Evolutionary conservation across 2,888 invertebrate species (phyloP).

Genomic region (Nymphalis urticae): DNA sequence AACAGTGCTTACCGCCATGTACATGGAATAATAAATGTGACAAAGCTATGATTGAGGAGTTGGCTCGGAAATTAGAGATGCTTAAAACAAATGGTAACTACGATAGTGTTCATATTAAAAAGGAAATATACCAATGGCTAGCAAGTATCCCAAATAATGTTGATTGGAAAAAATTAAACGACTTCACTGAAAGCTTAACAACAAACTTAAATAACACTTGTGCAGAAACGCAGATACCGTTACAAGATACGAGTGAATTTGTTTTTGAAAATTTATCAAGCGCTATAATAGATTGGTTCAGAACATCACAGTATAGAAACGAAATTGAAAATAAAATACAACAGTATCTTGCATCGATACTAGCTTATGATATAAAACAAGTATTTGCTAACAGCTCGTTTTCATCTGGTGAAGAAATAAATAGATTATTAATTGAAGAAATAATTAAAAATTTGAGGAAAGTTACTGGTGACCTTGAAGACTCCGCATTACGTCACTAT

Average conservation of each 20-base stretch:
- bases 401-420: conserved; percentile 1
- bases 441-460: conserved; percentile 13
- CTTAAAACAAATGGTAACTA: neutral
- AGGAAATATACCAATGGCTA: conserved; percentile 29
- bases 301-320: neutral
- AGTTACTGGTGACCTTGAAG: neutral
- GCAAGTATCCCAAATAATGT: conserved; percentile 17
- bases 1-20: conserved; percentile 12
- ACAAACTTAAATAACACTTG: conserved; percentile 17
- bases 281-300: conserved; percentile 16
- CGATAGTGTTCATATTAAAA: conserved; percentile 14
- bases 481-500: conserved; percentile 4
- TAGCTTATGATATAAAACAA: conserved; percentile 19
- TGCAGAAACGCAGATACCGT: conserved; percentile 5
- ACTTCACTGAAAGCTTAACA: conserved; percentile 28
- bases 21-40: neutral
- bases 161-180: conserved; percentile 12
- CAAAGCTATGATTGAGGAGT: conserved; percentile 16
- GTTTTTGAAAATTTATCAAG: conserved; percentile 21
- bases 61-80: conserved; percentile 20
- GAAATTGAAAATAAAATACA: neutral
- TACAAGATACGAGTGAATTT: conserved; percentile 21
- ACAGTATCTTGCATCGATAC: conserved; percentile 9
- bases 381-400: conserved; percentile 9
- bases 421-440: conserved; percentile 10